Percentiles rank a stretch among this genome's conserved stretches.
Conservation (phyloP, 2,797 vertebrate genomes). For the Uromys caudimaculatus region DNA sequence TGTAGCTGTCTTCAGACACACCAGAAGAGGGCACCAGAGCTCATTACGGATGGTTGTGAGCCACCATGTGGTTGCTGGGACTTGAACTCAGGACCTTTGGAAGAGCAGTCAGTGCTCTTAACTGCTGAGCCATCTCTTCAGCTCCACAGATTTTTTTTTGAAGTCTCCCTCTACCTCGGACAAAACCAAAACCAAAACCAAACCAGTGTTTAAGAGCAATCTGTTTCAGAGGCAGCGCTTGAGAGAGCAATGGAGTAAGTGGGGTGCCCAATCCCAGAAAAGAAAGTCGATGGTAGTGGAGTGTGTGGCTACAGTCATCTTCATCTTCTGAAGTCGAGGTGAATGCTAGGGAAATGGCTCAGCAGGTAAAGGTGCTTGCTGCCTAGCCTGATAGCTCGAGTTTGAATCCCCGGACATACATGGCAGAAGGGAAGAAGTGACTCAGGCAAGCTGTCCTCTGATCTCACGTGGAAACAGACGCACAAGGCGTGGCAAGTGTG, state of each 20-base stretch:
- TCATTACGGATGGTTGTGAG: too few species aligned
- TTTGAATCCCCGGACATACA: background rate
- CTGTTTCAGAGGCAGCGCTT: background rate
- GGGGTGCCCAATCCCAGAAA: background rate
- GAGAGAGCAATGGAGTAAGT: background rate
- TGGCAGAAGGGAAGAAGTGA: background rate
- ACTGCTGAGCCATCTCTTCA: too few species aligned
- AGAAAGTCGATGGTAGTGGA: background rate
- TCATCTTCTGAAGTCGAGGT: background rate
- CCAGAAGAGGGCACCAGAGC: too few species aligned
- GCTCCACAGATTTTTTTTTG: background rate
- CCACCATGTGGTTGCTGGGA: too few species aligned
- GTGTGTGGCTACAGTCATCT: background rate
- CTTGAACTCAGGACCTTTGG: too few species aligned
- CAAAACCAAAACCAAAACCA: background rate
- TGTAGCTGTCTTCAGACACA: too few species aligned
- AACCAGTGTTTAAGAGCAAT: background rate
- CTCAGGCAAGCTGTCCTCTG: background rate
- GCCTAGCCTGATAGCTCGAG: background rate
- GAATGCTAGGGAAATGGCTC: background rate
- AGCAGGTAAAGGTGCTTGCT: background rate
- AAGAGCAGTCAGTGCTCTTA: too few species aligned
- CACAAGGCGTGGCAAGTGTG: too few species aligned
- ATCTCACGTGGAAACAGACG: background rate
- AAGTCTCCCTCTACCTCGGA: background rate